Base-by-base conservation (phyloP, 2,113 vertebrate species). In the Naja naja region DNA sequence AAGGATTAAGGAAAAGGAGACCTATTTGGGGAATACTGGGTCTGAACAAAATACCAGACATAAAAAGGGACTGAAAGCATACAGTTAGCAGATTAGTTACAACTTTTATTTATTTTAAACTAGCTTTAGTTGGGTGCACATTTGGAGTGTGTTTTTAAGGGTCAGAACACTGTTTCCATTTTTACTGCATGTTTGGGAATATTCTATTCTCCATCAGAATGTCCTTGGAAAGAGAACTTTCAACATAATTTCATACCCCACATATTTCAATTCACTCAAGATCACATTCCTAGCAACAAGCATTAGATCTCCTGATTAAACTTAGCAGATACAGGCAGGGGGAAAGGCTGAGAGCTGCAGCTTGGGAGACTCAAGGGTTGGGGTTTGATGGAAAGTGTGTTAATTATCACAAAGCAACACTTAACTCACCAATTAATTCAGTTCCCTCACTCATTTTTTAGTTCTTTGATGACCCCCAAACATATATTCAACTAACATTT, bases 1-100 rank as follows among this genome's bases (percentile, higher is more conserved):
- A 90, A 93, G 89, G 92, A 93, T 90, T 90, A 90, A 90, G 87
- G 53, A 2, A 81, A 92, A 89, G 39, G 60, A 81, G 60, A 81
- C 34, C 45, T 90, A 53, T 89, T 90, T 16, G n/a, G 34, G 81
- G 81, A 54, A 45, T 47, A 93, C 60, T 56, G 60, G 0, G 1
- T 54, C 60, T 27, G 87, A 92, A 49, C 88, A 18, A 56, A 89
- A 23, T 58, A 60, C 11, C n/a, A 54, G 87, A 20, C 3, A 8
- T 2, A 20, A 54, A 89, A 60, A 47, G 53, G n/a, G 58, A 54
- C 58, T 53, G 47, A 39, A n/a, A 22, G 30, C 45, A 25, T 20
- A 88, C 6, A 55, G 22, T 88, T 53, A 89, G 20, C 49, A 92
- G 60, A 92, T 74, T 92, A 55, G 34, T 88, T 52, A 30, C 7